Evolutionary conservation across 2,888 invertebrate species (phyloP).

Genomic region (Allacma fusca): DNA sequence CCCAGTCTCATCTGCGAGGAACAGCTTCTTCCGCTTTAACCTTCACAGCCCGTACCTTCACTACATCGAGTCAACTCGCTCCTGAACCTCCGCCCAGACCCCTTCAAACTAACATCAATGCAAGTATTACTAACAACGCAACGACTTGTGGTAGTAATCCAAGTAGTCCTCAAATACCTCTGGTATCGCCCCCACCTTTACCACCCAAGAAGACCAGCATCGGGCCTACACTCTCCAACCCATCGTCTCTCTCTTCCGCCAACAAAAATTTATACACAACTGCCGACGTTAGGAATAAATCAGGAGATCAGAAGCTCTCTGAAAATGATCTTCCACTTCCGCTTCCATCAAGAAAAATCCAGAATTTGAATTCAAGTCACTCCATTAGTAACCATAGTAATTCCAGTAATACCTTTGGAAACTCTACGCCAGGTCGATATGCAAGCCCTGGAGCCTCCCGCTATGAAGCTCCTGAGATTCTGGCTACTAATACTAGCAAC

Average conservation of each 20-base stretch:
- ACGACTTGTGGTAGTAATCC: too few species aligned
- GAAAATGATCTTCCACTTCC: conserved; percentile 70
- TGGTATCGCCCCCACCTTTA: conserved; percentile 72
- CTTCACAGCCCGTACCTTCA: conserved; percentile 59
- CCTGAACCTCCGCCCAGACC: conserved; percentile 77
- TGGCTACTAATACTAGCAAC: background rate
- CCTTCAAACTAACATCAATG: conserved; percentile 52
- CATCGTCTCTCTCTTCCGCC: conserved; percentile 40
- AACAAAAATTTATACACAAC: conserved; percentile 29
- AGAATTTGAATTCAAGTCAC: background rate
- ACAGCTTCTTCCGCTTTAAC: background rate
- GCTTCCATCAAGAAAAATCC: conserved; percentile 66
- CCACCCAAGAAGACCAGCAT: conserved; percentile 69
- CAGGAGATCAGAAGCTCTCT: background rate
- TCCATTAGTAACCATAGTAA: background rate
- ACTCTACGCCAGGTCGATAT: background rate
- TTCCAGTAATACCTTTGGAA: too few species aligned
- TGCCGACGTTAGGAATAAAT: background rate
- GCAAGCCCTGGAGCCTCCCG: conserved; percentile 32
- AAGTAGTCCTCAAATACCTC: conserved; percentile 18
- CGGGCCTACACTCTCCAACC: conserved; percentile 50
- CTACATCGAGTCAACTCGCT: conserved; percentile 63
- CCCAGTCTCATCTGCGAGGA: background rate
- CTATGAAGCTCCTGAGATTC: conserved; percentile 34
- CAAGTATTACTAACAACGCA: too few species aligned